These are phyloP conservation scores for Prionchulus punctatus DNA, from an alignment of 2,888 invertebrate genomes.

Conservation along the genomic window DNA sequence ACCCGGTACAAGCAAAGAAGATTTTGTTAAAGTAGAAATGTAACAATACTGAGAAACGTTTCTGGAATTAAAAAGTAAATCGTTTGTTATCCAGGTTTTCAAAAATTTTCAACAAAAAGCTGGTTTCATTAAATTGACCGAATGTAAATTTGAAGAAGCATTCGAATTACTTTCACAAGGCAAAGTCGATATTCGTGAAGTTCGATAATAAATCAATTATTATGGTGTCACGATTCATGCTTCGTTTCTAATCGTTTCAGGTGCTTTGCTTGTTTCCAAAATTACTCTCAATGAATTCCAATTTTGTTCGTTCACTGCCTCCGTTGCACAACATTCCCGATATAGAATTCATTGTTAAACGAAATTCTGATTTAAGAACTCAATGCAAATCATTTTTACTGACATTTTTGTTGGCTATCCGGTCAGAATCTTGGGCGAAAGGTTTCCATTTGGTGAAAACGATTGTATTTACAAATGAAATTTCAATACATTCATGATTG, in stretches of 20 bases:
- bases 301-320: conserved; percentile 36
- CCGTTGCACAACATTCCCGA: conserved; percentile 39
- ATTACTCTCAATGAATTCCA: conserved; percentile 33
- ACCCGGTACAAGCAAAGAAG: conserved; percentile 33
- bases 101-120: conserved; percentile 37
- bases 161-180: conserved; percentile 34
- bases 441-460: neutral
- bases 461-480: neutral
- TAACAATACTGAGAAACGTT: no score
- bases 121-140: conserved; percentile 39
- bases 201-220: conserved; percentile 18
- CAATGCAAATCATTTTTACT: neutral
- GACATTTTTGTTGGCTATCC: neutral
- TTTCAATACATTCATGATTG: no score
- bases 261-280: conserved; percentile 38
- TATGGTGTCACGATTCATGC: no score
- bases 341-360: conserved; percentile 34
- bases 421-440: neutral
- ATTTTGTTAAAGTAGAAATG: no score
- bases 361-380: conserved; percentile 16
- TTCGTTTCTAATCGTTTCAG: no score
- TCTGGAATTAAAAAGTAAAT: neutral
- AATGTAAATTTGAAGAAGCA: conserved; percentile 37
- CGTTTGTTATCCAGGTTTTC: conserved; percentile 31
- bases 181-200: conserved; percentile 38